phyloP scores from a whole-genome alignment of 2,797 vertebrate species.

The Argentina silus region DNA sequence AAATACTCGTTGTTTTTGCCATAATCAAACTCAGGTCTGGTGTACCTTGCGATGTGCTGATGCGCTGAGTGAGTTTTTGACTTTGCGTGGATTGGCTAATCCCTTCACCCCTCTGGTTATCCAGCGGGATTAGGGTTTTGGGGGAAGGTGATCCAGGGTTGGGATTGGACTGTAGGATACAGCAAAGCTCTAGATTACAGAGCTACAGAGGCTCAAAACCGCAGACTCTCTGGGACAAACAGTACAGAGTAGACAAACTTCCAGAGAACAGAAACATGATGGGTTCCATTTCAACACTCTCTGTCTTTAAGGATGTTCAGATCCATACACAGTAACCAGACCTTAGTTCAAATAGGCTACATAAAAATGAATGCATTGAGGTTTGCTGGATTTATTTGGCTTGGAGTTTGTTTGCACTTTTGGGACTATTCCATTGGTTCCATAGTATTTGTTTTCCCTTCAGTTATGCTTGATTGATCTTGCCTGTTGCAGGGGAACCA shows the following conservation, averaged over 20 bases:
- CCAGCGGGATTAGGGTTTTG: slow-evolving; percentile 26
- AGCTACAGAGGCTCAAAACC: background rate
- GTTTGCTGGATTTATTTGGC: no score
- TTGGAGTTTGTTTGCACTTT: no score
- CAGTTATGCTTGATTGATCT: no score
- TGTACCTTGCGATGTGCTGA: background rate
- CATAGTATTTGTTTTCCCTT: no score
- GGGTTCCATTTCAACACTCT: no score
- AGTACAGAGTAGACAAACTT: background rate
- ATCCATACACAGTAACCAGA: no score
- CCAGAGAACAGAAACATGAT: background rate
- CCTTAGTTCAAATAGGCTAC: no score
- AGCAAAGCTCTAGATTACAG: slow-evolving; percentile 3
- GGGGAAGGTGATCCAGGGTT: slow-evolving; percentile 15
- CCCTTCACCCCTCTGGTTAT: slow-evolving; percentile 3
- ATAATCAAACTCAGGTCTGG: slow-evolving; percentile 18
- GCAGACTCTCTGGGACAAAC: background rate
- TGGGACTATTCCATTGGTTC: no score
- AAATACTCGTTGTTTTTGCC: no score
- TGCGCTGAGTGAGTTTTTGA: slow-evolving; percentile 15
- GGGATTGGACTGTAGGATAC: background rate
- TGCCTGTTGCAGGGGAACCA: no score
- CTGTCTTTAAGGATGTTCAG: no score
- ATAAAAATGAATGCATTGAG: no score
- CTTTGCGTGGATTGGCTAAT: background rate